Base-by-base conservation (phyloP, 2,797 vertebrate genomes). In the Lophius americanus region DNA sequence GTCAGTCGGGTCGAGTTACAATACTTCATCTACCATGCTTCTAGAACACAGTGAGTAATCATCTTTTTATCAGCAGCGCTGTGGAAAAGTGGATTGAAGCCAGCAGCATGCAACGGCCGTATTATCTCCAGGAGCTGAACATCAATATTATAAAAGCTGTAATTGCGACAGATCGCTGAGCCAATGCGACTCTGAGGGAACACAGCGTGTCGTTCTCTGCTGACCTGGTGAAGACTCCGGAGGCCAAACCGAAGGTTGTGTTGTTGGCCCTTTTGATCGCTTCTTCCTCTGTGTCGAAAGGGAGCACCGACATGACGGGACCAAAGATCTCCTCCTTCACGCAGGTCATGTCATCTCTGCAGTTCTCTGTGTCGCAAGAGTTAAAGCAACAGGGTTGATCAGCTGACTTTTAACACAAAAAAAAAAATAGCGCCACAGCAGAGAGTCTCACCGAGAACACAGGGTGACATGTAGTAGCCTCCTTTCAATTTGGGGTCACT, bases 301-400 rank as follows among this genome's bases (percentile, higher is more conserved):
- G 84, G 83, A 99, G 78, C 68, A 99, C 94, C 0, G 96, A 96
- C 98, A 99, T 98, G 48, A 99, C 98, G 0, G 98, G 98, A 4
- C 98, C 98, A 13, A 99, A 99, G 63, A 99, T 99, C 92, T 99
- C 98, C 81, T 99, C 96, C 78, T 94, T 96, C 76, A 99, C 96
- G 56, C 96, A 98, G 0, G 94, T 96, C 97, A 99, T 98, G 64
- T 96, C 93, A 23, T 99, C 98, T 2, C 68, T 95, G 92, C 97
- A 99, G 86, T 96, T 91, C 61, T 95, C 98, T 99, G 87, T 11
- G 63, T 43, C 1, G 1, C 10, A 8, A 63, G 13, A 54, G n/a
- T 44, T 3, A 65, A 4, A 54, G 2, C 0, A 7, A 43, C 50
- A 33, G 3, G 2, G 23, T 23, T 23, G 23, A 23, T 23, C 23